These are phyloP conservation scores for Philereme transversata DNA, from an alignment of 2,888 invertebrate species.

Conservation along the genomic window DNA sequence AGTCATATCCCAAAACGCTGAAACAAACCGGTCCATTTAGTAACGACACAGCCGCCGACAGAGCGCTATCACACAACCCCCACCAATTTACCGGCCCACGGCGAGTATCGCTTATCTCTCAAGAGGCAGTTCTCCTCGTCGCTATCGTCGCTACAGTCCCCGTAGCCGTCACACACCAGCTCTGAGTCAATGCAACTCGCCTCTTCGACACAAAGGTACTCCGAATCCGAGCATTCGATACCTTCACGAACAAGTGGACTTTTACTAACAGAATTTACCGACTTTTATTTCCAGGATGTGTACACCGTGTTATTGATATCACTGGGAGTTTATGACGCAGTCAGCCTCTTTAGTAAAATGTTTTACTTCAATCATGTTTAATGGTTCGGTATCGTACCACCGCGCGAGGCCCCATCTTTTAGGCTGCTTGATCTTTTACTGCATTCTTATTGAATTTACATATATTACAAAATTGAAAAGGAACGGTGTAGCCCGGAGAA, in stretches of 20 bases:
- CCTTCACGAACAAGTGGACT: constrained; percentile 58
- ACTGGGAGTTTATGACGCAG: neutral
- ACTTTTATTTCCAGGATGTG: constrained; percentile 22
- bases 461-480: neutral
- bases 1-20: constrained; percentile 30
- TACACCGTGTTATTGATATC: neutral
- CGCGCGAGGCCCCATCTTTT: no score
- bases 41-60: constrained; percentile 39
- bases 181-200: constrained; percentile 84
- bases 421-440: no score
- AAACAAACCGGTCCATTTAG: constrained; percentile 28
- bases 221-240: constrained; percentile 67
- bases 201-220: constrained; percentile 83
- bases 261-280: constrained; percentile 34
- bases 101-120: constrained; percentile 65
- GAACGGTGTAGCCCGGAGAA: constrained; percentile 7
- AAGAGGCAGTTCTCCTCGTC: constrained; percentile 85
- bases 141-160: constrained; percentile 86
- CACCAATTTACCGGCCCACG: constrained; percentile 51
- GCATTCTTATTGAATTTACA: no score
- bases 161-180: constrained; percentile 83
- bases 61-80: constrained; percentile 65
- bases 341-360: neutral
- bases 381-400: no score
- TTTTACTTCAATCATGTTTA: constrained; percentile 1